These are phyloP conservation scores for Tetramorium simillimum DNA, from an alignment of 1,140 invertebrate genomes.

Conservation along the genomic window DNA sequence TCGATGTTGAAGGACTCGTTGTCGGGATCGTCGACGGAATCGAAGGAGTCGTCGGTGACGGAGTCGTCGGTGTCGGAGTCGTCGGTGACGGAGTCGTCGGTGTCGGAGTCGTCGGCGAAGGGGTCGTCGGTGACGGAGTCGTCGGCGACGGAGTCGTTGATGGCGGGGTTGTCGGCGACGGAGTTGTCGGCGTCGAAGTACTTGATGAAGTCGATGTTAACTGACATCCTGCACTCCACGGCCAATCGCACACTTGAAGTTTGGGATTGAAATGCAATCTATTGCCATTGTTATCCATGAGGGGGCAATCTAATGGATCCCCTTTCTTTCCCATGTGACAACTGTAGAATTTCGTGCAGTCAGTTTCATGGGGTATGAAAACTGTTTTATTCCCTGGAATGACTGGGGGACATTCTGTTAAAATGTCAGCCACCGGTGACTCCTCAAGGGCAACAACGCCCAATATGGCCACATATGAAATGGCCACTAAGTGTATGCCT, in stretches of 20 bases:
- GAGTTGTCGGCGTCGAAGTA: constrained; percentile 61
- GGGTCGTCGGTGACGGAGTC: background rate
- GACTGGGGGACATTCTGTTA: constrained; percentile 31
- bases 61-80: background rate
- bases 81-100: background rate
- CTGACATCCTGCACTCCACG: constrained; percentile 65
- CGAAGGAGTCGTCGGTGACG: background rate
- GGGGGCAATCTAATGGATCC: background rate
- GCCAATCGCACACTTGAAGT: constrained; percentile 78
- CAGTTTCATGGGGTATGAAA: constrained; percentile 65
- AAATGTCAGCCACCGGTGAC: background rate
- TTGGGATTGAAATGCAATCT: constrained; percentile 79
- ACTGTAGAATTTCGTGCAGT: constrained; percentile 77
- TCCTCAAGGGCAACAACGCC: background rate
- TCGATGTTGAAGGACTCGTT: background rate
- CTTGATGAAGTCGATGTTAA: background rate
- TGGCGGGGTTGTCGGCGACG: constrained; percentile 80
- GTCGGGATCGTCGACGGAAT: background rate
- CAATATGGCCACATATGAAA: background rate
- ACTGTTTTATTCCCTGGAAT: background rate
- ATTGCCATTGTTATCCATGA: constrained; percentile 59
- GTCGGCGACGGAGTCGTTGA: constrained; percentile 82
- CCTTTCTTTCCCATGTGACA: constrained; percentile 58
- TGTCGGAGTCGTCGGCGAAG: background rate
- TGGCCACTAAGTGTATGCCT: constrained; percentile 2